Evolutionary conservation across 2,113 vertebrate genomes (phyloP), one percentile per base, ranked within the genome.

Genomic region (Mixornis gularis): DNA sequence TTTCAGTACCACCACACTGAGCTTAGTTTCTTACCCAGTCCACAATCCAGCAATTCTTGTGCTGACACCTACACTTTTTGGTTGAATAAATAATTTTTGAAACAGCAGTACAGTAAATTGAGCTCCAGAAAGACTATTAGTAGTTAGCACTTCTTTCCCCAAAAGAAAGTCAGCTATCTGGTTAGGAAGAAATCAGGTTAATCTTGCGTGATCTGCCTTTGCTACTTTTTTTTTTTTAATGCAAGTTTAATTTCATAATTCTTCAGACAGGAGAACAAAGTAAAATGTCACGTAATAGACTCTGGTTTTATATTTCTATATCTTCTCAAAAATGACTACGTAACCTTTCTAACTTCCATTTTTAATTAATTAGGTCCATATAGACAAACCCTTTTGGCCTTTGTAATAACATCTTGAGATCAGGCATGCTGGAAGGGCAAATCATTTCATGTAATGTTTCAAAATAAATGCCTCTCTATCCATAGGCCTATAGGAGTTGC

Each of bases 341-440:
- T 74, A 92, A 86, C 69, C 69, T 70, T 80, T 88, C 80, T 93
- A 72, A 51, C 65, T 87, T 76, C n/a, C 30, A 80, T 92, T 92
- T 95, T 85, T 77, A 93, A 94, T 93, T 85, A 87, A 90, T 92
- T 80, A 83, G 59, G 62, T 79, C 89, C 69, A 71, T 48, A 82
- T 3, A 87, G 87, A 64, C 72, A 82, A 85, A 80, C 48, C 52
- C 70, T 79, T 87, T 76, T 71, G 59, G 72, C 70, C 79, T 89
- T 87, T 68, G 44, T 58, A 89, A 79, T 74, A 87, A 70, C 44
- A 88, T 91, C 63, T 65, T 46, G 41, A 84, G 68, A 32, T 80
- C 58, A 69, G 26, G 40, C 41, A 53, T 38, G 41, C 72, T 84
- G 48, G 70, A 68, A 92, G 51, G 51, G 48, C 72, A 94, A 90